These are phyloP conservation scores for Heliocidaris erythrogramma DNA, from an alignment of 35 echinoderm and acorn worm genomes.

Conservation along the genomic window DNA sequence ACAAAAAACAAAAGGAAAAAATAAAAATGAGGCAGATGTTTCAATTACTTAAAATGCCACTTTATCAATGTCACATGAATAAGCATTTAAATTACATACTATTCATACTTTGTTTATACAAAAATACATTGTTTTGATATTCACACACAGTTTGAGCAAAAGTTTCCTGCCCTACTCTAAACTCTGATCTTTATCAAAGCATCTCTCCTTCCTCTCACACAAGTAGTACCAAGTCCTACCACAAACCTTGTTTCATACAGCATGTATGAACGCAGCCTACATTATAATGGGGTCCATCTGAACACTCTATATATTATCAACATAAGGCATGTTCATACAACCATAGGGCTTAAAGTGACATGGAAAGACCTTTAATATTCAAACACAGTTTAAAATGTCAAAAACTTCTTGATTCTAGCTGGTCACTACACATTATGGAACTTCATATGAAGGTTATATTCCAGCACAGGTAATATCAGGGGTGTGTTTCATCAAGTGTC, in stretches of 20 bases:
- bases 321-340: background rate
- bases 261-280: background rate
- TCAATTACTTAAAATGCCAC: too few species aligned
- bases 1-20: too few species aligned
- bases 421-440: too few species aligned
- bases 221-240: background rate
- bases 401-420: too few species aligned
- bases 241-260: background rate
- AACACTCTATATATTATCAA: too few species aligned
- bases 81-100: too few species aligned
- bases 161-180: background rate
- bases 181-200: background rate
- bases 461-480: background rate
- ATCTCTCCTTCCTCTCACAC: background rate
- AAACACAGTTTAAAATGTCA: background rate
- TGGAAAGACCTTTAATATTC: background rate
- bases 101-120: background rate
- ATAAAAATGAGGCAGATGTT: too few species aligned
- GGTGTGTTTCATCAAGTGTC: too few species aligned
- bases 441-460: too few species aligned
- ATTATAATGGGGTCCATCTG: background rate
- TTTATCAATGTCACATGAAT: too few species aligned
- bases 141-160: background rate
- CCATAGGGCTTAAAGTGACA: background rate
- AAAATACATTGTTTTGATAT: constrained; percentile 1